Base-by-base conservation (phyloP, 37 sponge, comb jelly and placozoan species). In the Axinella damicornis region DNA sequence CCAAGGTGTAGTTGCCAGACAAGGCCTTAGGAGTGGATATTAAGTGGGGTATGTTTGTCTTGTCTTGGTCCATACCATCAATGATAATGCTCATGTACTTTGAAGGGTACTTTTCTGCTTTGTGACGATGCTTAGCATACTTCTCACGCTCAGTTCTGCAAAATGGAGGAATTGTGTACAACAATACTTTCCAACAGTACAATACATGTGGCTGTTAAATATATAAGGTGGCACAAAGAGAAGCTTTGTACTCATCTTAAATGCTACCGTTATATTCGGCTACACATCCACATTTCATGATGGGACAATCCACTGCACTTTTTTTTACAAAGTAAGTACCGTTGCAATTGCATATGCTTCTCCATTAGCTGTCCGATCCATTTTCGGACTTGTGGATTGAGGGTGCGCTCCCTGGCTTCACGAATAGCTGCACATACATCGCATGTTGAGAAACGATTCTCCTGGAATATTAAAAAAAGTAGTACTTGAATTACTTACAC, bases 21-120 rank as follows among this genome's bases (percentile, higher is more conserved):
- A 46, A 46, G 9, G 46, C 46, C 9, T 78, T 78, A 17, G 65
- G 65, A 65, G 22, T 78, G n/a, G 65, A 78, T 22, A 68, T 66
- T 16, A 54, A 37, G 56, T 69, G 69, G 5, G 71, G 76, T 27
- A 81, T 27, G 58, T 68, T 54, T 55, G 81, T 81, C 35, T 81
- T 81, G 12, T 40, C 54, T 68, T 81, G 81, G 71, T 81, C 81
- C 81, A 81, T 81, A 31, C 70, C 69, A 81, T 81, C 81, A 25
- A 53, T 27, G 21, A 81, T 81, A 18, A 81, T 69, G 21, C 62
- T 81, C 70, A 81, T 34, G 56, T 81, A 81, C 33, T 69, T 81
- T 57, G 20, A 40, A 55, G 71, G 70, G 15, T 67, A 21, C 53
- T 46, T 32, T n/a, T 31, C 32, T 53, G 81, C 53, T n/a, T 66